Conservation (phyloP, 1,140 invertebrate species). For the Drosophila sulfurigaster region DNA sequence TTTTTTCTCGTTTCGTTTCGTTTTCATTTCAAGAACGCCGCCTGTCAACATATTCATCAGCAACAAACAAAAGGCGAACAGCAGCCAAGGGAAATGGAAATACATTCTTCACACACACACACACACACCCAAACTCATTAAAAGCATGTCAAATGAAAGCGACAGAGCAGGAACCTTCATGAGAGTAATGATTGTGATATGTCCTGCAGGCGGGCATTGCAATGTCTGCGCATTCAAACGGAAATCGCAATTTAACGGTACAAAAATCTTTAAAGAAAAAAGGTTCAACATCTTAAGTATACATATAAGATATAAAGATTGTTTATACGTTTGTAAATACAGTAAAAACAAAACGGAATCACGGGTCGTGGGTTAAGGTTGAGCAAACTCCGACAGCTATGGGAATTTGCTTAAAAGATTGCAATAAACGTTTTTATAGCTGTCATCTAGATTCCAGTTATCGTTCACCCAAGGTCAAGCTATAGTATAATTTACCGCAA, state of each 20-base stretch:
- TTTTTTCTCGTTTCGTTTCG: neutral
- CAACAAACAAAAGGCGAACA: conserved; percentile 10
- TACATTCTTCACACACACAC: conserved; percentile 4
- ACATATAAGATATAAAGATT: neutral
- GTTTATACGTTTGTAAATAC: neutral
- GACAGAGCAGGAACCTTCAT: conserved; percentile 10
- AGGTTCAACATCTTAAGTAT: neutral
- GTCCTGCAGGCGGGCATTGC: neutral
- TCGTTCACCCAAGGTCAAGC: no score
- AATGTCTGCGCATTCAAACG: neutral
- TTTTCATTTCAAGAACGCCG: conserved; percentile 18
- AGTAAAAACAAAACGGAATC: neutral
- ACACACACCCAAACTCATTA: conserved; percentile 24
- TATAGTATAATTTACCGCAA: neutral
- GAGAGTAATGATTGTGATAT: conserved; percentile 14
- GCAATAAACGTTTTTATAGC: neutral
- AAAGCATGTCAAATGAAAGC: conserved; percentile 31
- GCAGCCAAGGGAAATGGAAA: conserved; percentile 25
- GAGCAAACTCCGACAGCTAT: neutral
- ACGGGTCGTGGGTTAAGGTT: neutral
- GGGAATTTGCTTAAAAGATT: neutral
- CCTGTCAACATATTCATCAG: conserved; percentile 29
- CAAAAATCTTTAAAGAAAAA: conserved; percentile 3
- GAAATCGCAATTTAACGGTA: neutral
- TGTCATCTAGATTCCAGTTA: neutral